These are phyloP conservation scores for Alligator sinensis DNA, from an alignment of 2,113 vertebrate species.

Conservation along the genomic window DNA sequence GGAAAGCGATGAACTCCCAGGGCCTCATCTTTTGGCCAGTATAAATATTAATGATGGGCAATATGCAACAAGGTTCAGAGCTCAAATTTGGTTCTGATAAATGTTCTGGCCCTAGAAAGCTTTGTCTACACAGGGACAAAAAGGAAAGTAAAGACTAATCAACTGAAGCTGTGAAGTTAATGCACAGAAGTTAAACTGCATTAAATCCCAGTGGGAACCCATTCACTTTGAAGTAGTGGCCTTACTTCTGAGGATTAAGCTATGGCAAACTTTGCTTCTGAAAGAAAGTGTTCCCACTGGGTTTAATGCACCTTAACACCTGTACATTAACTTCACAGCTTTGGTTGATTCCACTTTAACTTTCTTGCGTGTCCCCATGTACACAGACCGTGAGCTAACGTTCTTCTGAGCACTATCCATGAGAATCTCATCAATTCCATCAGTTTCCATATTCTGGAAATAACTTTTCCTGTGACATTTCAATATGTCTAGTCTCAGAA, in stretches of 20 bases:
- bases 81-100: not conserved
- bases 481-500: not conserved
- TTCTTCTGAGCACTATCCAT: not conserved
- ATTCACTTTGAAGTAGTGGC: not conserved
- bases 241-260: conserved; percentile 4
- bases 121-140: not conserved
- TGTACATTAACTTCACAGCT: not conserved
- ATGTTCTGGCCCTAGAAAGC: not conserved
- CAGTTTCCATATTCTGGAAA: not conserved
- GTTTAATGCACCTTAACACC: not conserved
- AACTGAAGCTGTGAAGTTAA: not conserved
- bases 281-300: accelerated
- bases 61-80: not conserved
- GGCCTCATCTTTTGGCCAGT: not conserved
- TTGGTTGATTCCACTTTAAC: not conserved
- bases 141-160: not conserved
- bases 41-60: not conserved
- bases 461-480: accelerated
- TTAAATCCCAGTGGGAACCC: not conserved
- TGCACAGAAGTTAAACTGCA: not conserved
- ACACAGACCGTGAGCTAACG: not conserved
- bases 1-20: not conserved
- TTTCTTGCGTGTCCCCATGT: not conserved
- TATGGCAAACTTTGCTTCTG: not conserved
- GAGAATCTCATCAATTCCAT: not conserved